Evolutionary conservation across 2,113 vertebrate genomes (phyloP), one percentile per base, ranked within the genome.

Genomic region (Triplophysa dalaica): DNA sequence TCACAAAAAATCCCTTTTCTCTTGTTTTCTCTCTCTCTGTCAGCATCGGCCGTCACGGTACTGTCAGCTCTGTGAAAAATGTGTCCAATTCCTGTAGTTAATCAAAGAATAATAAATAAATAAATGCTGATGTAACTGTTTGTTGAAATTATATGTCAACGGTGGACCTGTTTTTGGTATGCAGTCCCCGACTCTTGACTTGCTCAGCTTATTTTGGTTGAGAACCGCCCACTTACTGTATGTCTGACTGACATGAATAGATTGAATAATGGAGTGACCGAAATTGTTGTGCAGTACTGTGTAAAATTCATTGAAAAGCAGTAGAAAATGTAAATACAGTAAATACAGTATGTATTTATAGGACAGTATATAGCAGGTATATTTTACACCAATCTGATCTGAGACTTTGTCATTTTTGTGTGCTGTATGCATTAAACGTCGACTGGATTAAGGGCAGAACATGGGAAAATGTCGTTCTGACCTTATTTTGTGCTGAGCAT

Each of bases 141-240:
- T 74, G 72, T 48, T 1, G 9, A 62, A 75, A 75, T 74, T 26
- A 73, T 58, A 75, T 62, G 56, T 62, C 58, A 75, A 73, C 33
- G 60, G 45, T 58, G 19, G 19, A 10, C 54, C 8, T 9, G 54
- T 21, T 58, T n/a, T 6, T 4, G 43, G 11, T 45, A 45, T 45
- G 43, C 11, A 12, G 43, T 45, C 33, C 33, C 33, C 5, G 6
- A 38, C 33, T 38, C 33, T 38, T 38, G 33, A 8, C 33, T 38
- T 38, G 7, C 33, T 45, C 43, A 45, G 10, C 8, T 12, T 45
- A 9, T 45, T 45, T 45, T 45, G 43, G 2, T 45, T 45, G 1
- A 45, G 2, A 45, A 11, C 43, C 43, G 11, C 43, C 43, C 33
- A 38, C 33, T 38, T 38, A 38, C 33, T 38, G 33, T 11, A 45